Evolutionary conservation across 1,140 invertebrate genomes (phyloP), one percentile per base, ranked within the genome.

Genomic region (Drosophila lini): DNA sequence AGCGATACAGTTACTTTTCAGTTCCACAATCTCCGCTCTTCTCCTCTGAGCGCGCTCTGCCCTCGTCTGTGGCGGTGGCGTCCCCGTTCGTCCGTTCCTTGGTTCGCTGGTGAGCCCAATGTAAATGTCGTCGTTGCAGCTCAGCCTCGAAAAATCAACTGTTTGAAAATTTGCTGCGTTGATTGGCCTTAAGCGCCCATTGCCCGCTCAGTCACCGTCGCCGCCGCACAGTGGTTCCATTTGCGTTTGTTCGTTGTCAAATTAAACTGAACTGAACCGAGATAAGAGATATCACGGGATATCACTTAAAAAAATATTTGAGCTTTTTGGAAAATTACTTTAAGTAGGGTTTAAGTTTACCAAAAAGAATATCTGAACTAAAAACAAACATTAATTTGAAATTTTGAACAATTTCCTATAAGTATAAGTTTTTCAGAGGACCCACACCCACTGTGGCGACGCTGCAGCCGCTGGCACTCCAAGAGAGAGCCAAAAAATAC

Each of bases 161-260:
- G 83, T 88, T 83, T 83, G 80, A 86, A 86, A 86, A 83, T 83
- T 88, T 77, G 73, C 77, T 88, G 80, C 80, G 84, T 88, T 89
- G 83, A 88, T 86, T 88, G 83, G 83, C 83, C 83, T 88, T 82
- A 86, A 86, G 83, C 80, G 84, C 67, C 71, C 34, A 45, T 60
- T 77, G 74, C 48, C 74, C 50, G 78, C 67, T 52, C 55, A 32
- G 80, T 40, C 59, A 59, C 15, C 50, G 80, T 60, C 74, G 71
- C 50, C 47, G 74, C 56, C 48, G 38, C 56, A 62, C 59, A 57
- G 48, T 62, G 59, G 59, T 15, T 5, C 10, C 48, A 7, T 19
- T 16, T 32, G 1, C 6, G 10, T 32, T 16, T 7, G 7, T 50
- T 34, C 0, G 28, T 16, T 11, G 28, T 16, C n/a, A 16, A 16